Evolutionary conservation across 2,113 vertebrate genomes (phyloP), one percentile per base, ranked within the genome.

Genomic region (Sinosuthora webbiana): DNA sequence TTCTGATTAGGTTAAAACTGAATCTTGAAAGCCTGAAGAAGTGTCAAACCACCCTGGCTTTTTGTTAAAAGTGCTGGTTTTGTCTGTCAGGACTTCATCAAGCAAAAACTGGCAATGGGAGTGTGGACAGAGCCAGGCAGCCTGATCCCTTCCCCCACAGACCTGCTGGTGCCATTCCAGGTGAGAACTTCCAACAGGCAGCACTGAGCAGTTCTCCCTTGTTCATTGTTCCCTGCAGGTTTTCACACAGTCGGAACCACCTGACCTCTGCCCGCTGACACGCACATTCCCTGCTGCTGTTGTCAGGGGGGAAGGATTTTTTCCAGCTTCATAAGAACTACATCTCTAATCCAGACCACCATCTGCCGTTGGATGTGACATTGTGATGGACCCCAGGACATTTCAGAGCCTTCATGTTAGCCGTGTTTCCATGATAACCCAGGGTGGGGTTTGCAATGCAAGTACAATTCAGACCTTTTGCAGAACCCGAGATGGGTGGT

Each of bases 201-300:
- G 13, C 0, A 2, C 31, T 22, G 65, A 73, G 10, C 47, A 8
- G 13, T 19, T 42, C 11, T 42, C 24, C 41, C 42, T 4, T 3
- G 0, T 42, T n/a, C 0, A 0, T 21, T 87, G 16, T 15, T 33
- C 8, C 53, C 22, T 59, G 41, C 96, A 99, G 99, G 98, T 99
- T 99, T 97, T 99, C 99, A 78, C 98, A 99, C 96, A 99, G 98
- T 87, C 98, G 98, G 94, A 99, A 99, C 98, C 99, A 98, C 91
- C 97, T 98, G 93, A 98, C 96, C 10, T 99, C 99, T 22, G 97
- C 98, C 37, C 98, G 98, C 97, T 99, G 98, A 99, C 62, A 39
- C 67, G 13, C 3, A 4, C 44, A 0, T 59, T 82, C 49, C 37
- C 81, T 74, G 91, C 84, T 88, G 57, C 20, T 90, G 10, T 23